Conservation (phyloP, 2,888 invertebrate genomes). For the Hirtodrosophila cameraria region DNA sequence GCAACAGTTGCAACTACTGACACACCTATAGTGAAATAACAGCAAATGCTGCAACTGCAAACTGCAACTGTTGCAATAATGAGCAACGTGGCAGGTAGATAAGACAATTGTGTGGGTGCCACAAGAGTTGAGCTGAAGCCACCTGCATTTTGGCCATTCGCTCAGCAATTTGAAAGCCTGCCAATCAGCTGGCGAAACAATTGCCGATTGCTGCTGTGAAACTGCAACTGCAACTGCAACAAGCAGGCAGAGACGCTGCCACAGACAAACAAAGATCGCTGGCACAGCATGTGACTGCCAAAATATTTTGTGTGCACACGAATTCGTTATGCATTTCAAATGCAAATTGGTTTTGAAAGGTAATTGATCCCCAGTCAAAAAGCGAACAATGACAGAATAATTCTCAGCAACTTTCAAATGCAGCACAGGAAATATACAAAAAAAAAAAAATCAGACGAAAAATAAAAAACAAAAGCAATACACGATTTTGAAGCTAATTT, state of each 20-base stretch:
- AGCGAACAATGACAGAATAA: slow-evolving; percentile 63
- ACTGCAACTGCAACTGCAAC: too few species aligned
- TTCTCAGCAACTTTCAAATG: slow-evolving; percentile 72
- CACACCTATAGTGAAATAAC: slow-evolving; percentile 74
- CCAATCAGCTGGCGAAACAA: slow-evolving; percentile 70
- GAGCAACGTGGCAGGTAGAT: slow-evolving; percentile 69
- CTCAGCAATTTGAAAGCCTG: slow-evolving; percentile 70
- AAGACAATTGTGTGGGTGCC: slow-evolving; percentile 71
- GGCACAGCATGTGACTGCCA: slow-evolving; percentile 72
- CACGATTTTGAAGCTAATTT: slow-evolving; percentile 53
- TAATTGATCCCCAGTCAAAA: slow-evolving; percentile 69
- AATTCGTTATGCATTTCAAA: slow-evolving; percentile 77
- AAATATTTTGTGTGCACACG: slow-evolving; percentile 75
- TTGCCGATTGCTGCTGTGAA: slow-evolving; percentile 19
- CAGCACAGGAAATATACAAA: slow-evolving; percentile 54
- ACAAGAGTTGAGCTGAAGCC: slow-evolving; percentile 58
- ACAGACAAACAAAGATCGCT: too few species aligned
- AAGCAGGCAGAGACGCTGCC: slow-evolving; percentile 25
- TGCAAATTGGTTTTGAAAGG: slow-evolving; percentile 79
- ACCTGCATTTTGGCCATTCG: slow-evolving; percentile 63
- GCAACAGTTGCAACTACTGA: slow-evolving; percentile 76
- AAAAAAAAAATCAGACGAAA: slow-evolving; percentile 4
- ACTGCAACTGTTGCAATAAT: slow-evolving; percentile 71
- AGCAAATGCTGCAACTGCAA: slow-evolving; percentile 8
- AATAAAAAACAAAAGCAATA: slow-evolving; percentile 27